Evolutionary conservation across 1,140 invertebrate species (phyloP).

Genomic region (Semibalanus balanoides): DNA sequence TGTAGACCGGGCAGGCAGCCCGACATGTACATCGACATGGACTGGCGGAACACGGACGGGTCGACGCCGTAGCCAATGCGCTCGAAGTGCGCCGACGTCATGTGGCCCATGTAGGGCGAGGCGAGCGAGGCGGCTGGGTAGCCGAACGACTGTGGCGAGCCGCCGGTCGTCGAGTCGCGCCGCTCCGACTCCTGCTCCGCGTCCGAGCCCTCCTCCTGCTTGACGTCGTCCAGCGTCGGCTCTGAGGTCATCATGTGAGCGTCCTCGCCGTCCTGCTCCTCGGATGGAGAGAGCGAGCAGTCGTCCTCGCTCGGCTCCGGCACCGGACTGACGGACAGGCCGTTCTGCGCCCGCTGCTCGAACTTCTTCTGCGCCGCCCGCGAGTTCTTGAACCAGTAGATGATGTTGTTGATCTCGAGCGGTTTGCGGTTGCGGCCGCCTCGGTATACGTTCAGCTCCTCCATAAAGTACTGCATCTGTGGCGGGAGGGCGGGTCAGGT

Average conservation of each 20-base stretch:
- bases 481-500: conserved; percentile 13
- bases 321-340: conserved; percentile 7
- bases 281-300: conserved; percentile 6
- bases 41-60: conserved; percentile 7
- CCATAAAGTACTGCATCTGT: conserved; percentile 85
- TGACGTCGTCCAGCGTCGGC: background rate
- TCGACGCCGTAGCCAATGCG: conserved; percentile 7
- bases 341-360: conserved; percentile 24
- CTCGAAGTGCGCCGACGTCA: conserved; percentile 13
- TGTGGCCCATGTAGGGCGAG: conserved; percentile 12
- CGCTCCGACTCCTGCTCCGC: background rate
- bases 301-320: conserved; percentile 11
- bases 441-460: conserved; percentile 79
- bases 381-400: conserved; percentile 98
- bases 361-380: conserved; percentile 78
- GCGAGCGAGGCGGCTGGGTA: conserved; percentile 23
- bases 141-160: conserved; percentile 35
- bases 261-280: conserved; percentile 20
- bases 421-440: conserved; percentile 81
- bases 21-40: conserved; percentile 6
- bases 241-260: background rate
- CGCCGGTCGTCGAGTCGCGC: background rate
- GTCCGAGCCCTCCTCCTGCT: background rate
- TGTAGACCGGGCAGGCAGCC: background rate
- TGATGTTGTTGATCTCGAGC: conserved; percentile 90